Base-by-base conservation (phyloP, 1,140 invertebrate species). In the Ceratina calcarata region DNA sequence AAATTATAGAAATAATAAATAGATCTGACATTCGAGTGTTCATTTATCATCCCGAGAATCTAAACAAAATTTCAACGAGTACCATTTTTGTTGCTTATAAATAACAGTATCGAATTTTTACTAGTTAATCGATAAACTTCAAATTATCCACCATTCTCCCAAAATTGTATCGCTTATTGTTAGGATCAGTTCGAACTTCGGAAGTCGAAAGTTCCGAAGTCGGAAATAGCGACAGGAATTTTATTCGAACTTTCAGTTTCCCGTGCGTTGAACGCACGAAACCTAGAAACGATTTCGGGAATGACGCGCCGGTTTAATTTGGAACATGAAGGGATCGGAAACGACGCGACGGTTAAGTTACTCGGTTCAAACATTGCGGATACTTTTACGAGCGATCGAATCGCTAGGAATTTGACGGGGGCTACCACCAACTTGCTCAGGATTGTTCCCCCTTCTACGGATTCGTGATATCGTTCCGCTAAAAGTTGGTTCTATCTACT, bases 321-420 rank as follows among this genome's bases (percentile, higher is more conserved):
- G 27, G 27, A 32, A 32, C 27, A 4, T 4, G 27, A 32, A 32
- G 27, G 27, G 27, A 32, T 32, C 27, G 2, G 2, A 32, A 32
- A 32, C 27, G 27, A 32, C 27, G 7, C 15, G 13, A 22, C 15
- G 51, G 22, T 49, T n/a, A 18, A 49, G 37, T 20, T 45, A 37
- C 60, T 7, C 4, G 16, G 15, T 60, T 12, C 27, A 24, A 71
- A 71, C 27, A 49, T 1, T 15, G 53, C 18, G n/a, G 55, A 24
- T 71, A 58, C 68, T 71, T 71, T 71, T 45, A 58, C 55, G 20
- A 55, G 18, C 27, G 68, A 71, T 71, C 68, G 32, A 70, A n/a
- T 27, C 32, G 55, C 18, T 70, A 1, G 69, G 60, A 61, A 71
- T 71, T 27, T 71, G 69, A 71, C 60, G 60, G 57, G 55, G 51